Evolutionary conservation across 2,797 vertebrate genomes (phyloP).

Genomic region (Mallotus villosus): DNA sequence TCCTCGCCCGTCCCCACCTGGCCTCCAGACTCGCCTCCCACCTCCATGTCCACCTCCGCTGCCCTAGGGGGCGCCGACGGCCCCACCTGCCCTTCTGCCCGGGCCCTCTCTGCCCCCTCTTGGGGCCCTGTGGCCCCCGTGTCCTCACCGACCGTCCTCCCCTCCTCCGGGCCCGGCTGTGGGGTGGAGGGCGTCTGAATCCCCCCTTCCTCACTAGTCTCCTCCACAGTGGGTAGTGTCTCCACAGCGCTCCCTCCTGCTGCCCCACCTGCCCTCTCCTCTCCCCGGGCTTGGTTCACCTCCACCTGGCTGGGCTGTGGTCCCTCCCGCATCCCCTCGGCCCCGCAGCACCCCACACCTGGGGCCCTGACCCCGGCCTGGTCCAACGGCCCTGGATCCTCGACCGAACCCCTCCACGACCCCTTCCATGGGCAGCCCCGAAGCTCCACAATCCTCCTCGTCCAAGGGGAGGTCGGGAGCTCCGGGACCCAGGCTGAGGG

Average conservation of each 20-base stretch:
- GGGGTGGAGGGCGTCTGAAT: constrained; percentile 34
- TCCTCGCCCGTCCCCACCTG: constrained; percentile 4
- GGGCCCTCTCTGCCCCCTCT: constrained; percentile 6
- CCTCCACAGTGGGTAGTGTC: no score
- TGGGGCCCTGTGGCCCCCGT: constrained; percentile 10
- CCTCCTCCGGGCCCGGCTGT: constrained; percentile 21
- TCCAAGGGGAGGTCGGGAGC: constrained; percentile 75
- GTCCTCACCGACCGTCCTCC: constrained; percentile 3
- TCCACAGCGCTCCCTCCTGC: no score
- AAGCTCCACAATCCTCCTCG: constrained; percentile 9
- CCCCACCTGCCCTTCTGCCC: constrained; percentile 31
- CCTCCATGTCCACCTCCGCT: no score
- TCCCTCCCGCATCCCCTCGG: no score
- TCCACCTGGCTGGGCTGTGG: constrained; percentile 29
- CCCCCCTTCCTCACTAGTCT: constrained; percentile 40
- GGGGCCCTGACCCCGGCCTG: no score
- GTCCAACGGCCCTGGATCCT: constrained; percentile 44
- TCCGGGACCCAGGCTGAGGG: constrained; percentile 71
- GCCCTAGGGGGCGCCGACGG: background rate
- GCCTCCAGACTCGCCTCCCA: no score
- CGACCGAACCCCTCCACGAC: constrained; percentile 55
- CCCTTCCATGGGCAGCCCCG: constrained; percentile 47
- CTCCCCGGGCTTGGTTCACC: constrained; percentile 65
- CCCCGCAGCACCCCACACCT: no score
- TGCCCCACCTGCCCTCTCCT: background rate